These are phyloP conservation scores for Orthosia incerta DNA, from an alignment of 2,888 invertebrate genomes.

Conservation along the genomic window DNA sequence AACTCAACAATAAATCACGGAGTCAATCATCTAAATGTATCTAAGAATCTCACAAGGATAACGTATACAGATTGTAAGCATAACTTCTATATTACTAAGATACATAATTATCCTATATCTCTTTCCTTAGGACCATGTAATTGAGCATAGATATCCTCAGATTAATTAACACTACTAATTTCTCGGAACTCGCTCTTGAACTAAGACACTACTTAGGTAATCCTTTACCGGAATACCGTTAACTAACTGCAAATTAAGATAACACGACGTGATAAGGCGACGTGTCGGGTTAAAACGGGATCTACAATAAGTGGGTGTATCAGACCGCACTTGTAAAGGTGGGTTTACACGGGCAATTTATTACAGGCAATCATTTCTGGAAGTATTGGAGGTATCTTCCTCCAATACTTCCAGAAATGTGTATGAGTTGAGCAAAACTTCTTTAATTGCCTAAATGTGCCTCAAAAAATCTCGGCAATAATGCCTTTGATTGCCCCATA, in stretches of 20 bases:
- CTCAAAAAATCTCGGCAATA: not conserved
- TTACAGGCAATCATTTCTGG: not conserved
- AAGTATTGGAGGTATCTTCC: not conserved
- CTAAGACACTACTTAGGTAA: conserved; percentile 64
- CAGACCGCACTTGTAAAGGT: conserved; percentile 45
- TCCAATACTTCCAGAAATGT: too few relatives aligned
- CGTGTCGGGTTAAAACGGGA: conserved; percentile 66
- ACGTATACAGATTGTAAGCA: not conserved
- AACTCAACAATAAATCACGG: not conserved
- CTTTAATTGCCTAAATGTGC: not conserved
- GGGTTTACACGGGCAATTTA: conserved; percentile 5
- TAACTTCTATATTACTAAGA: not conserved
- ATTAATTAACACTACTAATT: conserved; percentile 64
- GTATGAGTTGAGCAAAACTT: not conserved
- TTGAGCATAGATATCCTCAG: conserved; percentile 32
- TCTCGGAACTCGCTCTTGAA: conserved; percentile 59
- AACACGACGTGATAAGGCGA: conserved; percentile 64
- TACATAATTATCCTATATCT: conserved; percentile 23
- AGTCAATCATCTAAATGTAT: not conserved
- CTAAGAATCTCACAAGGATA: not conserved
- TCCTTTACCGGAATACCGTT: conserved; percentile 66
- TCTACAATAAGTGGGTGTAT: conserved; percentile 64
- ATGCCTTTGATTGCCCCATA: not conserved
- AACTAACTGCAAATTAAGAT: conserved; percentile 70
- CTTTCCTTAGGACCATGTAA: conserved; percentile 27